Evolutionary conservation across 2,113 vertebrate genomes (phyloP), one percentile per base, ranked within the genome.

Genomic region (Phainopepla nitens): DNA sequence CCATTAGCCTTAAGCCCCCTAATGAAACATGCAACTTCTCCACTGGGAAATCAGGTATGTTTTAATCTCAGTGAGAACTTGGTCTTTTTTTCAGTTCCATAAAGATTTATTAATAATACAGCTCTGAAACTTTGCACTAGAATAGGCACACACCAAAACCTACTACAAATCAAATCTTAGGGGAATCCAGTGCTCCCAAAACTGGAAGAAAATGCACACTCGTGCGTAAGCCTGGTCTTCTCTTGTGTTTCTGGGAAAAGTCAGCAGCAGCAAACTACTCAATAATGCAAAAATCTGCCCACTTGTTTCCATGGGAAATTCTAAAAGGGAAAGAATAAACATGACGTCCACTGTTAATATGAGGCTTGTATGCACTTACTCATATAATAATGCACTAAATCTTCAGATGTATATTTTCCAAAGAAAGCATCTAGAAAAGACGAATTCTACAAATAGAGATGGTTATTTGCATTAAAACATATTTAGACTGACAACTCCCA

Each of bases 241-340:
- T 45, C 71, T 57, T 44, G 22, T 5, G 5, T 83, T 90, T 88
- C 90, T 72, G 71, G 78, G 90, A 90, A 96, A 89, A 94, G 44
- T 44, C 28, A 0, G 57, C 87, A 92, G 80, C 60, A 90, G 90
- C 33, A 93, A 86, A 81, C 84, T 80, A 64, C 41, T 94, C 80
- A 96, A 87, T 95, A 92, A 89, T 36, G 80, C 69, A 96, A 94
- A 93, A 94, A 94, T 82, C 82, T 90, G 93, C 73, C 86, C 87
- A 87, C 92, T 85, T 91, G 96, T 97, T 97, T 97, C 97, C 97
- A 97, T 91, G 94, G 97, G 93, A 94, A 97, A 94, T 89, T 87
- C 78, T 80, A 81, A 86, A 93, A 96, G 57, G 21, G 8, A 92
- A 95, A 41, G 54, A 82, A 93, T 91, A 97, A 91, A 95, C 95